Conservation (phyloP, 2,113 vertebrate species). For the Neogale vison region DNA sequence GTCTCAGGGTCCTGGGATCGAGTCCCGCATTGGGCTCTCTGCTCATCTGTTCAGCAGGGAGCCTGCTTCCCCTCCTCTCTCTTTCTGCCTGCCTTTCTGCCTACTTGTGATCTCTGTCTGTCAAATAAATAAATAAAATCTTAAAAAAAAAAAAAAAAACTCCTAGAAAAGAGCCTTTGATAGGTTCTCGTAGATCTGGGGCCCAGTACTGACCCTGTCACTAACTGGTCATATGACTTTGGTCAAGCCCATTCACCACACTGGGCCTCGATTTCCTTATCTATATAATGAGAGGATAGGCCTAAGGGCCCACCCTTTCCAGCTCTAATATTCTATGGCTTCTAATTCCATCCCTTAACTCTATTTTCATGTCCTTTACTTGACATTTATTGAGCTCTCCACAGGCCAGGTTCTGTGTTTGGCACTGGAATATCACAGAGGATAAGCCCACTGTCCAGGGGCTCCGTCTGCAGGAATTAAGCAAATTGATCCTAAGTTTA, state of each 20-base stretch:
- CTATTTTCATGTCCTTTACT: background rate
- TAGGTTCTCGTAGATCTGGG: background rate
- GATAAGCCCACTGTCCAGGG: background rate
- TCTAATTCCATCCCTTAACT: background rate
- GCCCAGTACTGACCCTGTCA: background rate
- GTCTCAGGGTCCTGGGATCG: no score
- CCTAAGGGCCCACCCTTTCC: background rate
- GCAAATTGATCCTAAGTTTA: background rate
- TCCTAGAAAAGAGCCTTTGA: background rate
- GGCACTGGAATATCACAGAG: background rate
- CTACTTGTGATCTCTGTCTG: no score
- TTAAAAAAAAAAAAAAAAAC: background rate
- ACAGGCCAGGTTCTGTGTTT: background rate
- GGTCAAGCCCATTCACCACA: background rate
- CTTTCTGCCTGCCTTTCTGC: no score
- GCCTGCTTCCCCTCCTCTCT: no score
- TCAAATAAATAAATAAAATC: no score
- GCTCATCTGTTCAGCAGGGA: no score
- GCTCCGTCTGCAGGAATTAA: background rate
- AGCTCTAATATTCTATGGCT: background rate
- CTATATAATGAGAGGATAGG: background rate
- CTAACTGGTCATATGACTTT: background rate
- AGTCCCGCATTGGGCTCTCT: no score
- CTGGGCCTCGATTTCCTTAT: background rate
- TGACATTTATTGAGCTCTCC: background rate